Base-by-base conservation (phyloP, 1,140 invertebrate species). In the Formica selysi region DNA sequence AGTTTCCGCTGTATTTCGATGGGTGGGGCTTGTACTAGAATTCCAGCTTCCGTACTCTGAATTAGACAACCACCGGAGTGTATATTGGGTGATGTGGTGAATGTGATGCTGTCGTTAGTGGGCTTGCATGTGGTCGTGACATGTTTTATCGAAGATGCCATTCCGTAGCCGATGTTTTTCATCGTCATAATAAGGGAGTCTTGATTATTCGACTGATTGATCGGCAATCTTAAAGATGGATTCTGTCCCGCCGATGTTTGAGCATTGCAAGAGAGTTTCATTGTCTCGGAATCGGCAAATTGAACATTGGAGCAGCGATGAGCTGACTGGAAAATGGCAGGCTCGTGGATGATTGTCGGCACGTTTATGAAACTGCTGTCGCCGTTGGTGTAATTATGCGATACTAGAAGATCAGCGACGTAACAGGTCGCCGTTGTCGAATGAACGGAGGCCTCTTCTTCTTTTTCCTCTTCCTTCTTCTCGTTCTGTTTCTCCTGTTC, bases 1-100 rank as follows among this genome's bases (percentile, higher is more conserved):
- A 95, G 78, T 32, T 91, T 93, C 0, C 93, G 92, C 62, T 91
- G 91, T 67, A 94, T 91, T 68, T 94, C 93, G 36, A 94, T 89
- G 3, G 86, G 84, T 4, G 93, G 92, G 1, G 90, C 38, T 70
- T 93, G 90, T 0, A 91, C 73, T 11, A 92, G 29, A n/a, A 89
- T 80, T 8, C 81, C 92, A 2, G 91, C 68, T n/a, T 93, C 92
- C 51, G 87, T 91, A n/a, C 80, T 91, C 38, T 92, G 87, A 32
- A 93, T 93, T 10, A 94, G 51, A 38, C 89, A 92, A 26, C 92
- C 93, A 7, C 92, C 92, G 0, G 92, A 92, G 67, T 94, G 93
- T 61, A 93, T 93, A 22, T 64, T 89, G 0, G 93, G 90, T 0
- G 48, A 51, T 51, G 93, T 92, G 4, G 92, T 91, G 62, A 94